Base-by-base conservation (phyloP, 2,888 invertebrate species). In the Periphyllus acericola region DNA sequence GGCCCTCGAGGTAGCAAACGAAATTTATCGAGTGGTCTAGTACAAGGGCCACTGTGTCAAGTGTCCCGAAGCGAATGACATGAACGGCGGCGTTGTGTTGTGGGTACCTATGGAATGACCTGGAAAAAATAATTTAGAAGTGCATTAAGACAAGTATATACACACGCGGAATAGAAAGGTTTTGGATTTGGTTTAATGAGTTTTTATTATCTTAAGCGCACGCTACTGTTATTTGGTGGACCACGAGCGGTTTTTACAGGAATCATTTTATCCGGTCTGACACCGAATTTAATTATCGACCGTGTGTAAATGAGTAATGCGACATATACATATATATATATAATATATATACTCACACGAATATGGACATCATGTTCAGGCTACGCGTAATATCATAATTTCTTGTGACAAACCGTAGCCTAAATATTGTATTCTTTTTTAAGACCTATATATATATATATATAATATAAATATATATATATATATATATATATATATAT, bases 11-110 rank as follows among this genome's bases (percentile, higher is more conserved):
- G 52, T 60, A 34, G 36, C 32, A 52, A 78, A 79, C 71, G 71
- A 79, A 78, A 85, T 79, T 79, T 79, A 85, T 85, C 55, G 85
- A 85, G 79, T 78, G 85, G 78, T 85, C 78, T 34, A 29, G 55
- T 46, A 46, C 84, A 60, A 83, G 75, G 72, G 72, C 78, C 80
- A 80, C 25, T 34, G 79, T 80, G 80, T 86, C 52, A 34, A 74
- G 86, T 80, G 80, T 87, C 80, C 60, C 74, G 80, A 66, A 80
- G 80, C 55, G n/a, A 68, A 86, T 80, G 55, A 60, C 72, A 72
- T 29, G 80, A 80, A 80, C 71, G 55, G 36, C n/a, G n/a, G 11
- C 40, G 9, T n/a, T n/a, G 46, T 52, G 11, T 29, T 40, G 46
- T 68, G 8, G 46, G 68, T 81, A 40, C 40, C 34, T 4, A 34